phyloP scores from a whole-genome alignment of 2,113 vertebrate genomes.

The Erythrocebus patas region DNA sequence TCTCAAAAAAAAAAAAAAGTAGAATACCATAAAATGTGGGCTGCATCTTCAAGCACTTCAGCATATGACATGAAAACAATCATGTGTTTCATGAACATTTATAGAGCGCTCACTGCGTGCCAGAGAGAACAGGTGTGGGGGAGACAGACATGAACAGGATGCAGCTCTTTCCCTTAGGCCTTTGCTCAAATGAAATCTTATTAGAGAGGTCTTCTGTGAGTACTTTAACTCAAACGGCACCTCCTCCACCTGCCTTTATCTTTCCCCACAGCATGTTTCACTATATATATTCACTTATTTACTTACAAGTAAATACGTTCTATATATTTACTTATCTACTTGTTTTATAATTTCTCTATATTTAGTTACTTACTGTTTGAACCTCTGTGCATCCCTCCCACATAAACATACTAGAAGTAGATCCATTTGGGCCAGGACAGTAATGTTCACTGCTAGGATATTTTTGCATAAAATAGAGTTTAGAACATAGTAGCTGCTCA shows the following conservation, averaged over 20 bases:
- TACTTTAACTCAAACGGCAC: not conserved
- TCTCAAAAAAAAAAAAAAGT: too few relatives aligned
- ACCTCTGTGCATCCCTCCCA: too few relatives aligned
- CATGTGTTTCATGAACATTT: not conserved
- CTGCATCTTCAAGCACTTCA: not conserved
- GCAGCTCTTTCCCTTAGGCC: not conserved
- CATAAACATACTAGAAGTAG: too few relatives aligned
- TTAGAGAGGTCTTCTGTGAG: not conserved
- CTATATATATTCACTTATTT: not conserved
- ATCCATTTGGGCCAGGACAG: too few relatives aligned
- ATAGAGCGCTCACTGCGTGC: not conserved
- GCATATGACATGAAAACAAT: not conserved
- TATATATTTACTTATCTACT: too few relatives aligned
- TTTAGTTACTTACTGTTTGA: too few relatives aligned
- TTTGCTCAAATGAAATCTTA: not conserved
- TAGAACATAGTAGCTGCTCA: too few relatives aligned
- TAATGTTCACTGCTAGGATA: too few relatives aligned
- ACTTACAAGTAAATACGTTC: too few relatives aligned
- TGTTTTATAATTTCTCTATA: too few relatives aligned
- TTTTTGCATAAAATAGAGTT: too few relatives aligned
- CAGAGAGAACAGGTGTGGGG: not conserved
- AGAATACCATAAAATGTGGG: not conserved
- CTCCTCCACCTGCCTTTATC: not conserved
- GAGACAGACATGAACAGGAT: too few relatives aligned
- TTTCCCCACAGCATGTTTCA: not conserved